Evolutionary conservation across 2,113 vertebrate genomes (phyloP).

Genomic region (Loxodonta africana): DNA sequence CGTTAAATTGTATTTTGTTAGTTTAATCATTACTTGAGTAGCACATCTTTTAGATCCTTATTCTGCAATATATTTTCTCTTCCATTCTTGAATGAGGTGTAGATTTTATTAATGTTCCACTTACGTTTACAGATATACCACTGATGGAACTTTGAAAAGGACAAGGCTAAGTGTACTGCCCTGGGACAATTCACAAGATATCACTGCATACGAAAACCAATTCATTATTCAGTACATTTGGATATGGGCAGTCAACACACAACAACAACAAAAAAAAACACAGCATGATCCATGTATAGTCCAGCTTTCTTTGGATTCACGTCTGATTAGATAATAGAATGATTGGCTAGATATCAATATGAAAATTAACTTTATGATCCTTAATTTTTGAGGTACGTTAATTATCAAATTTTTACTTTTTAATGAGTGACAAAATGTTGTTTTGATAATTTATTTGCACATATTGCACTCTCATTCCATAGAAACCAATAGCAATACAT

Average conservation of each 20-base stretch:
- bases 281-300: background rate
- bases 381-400: constrained; percentile 9
- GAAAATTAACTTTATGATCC: constrained; percentile 3
- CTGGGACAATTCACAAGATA: background rate
- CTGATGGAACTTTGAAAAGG: background rate
- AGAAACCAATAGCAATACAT: constrained; percentile 3
- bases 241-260: background rate
- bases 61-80: background rate
- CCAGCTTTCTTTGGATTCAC: background rate
- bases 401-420: background rate
- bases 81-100: background rate
- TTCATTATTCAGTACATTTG: background rate
- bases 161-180: background rate
- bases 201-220: background rate
- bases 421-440: background rate
- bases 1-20: background rate
- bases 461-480: background rate
- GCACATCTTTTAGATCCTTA: background rate
- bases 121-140: background rate
- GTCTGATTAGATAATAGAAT: background rate
- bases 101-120: background rate
- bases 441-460: constrained; percentile 14
- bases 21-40: constrained; percentile 1
- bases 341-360: background rate
- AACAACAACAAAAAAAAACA: background rate